A percentile compares a stretch with the other conserved stretches of the same genome.
Conservation (phyloP, 2,888 invertebrate genomes). For the Thecophora atra region DNA sequence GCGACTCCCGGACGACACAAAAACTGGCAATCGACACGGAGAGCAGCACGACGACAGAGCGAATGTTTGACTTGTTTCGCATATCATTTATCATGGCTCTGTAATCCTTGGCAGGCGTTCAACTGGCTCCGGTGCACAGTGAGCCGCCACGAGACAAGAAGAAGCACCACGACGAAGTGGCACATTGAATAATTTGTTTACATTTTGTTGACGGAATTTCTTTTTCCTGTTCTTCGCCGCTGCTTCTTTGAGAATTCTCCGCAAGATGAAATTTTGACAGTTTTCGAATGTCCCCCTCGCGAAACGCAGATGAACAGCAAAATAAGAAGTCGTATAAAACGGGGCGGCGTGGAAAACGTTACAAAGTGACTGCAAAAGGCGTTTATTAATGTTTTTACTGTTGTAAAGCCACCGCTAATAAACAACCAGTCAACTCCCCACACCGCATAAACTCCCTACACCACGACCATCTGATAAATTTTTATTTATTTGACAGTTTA, state of each 20-base stretch:
- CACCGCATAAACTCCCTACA: not conserved
- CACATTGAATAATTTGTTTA: conserved; percentile 50
- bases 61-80: conserved; percentile 33
- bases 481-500: conserved; percentile 54
- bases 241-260: not conserved
- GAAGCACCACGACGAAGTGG: conserved; percentile 32
- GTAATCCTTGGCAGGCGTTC: conserved; percentile 45
- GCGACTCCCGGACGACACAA: not conserved
- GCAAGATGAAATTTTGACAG: conserved; percentile 32
- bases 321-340: conserved; percentile 1
- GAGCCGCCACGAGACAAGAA: conserved; percentile 9
- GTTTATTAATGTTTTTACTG: conserved; percentile 36
- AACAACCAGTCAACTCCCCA: conserved; percentile 14
- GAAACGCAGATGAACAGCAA: not conserved
- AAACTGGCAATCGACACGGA: not conserved
- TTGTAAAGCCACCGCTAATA: conserved; percentile 32
- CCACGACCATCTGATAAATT: conserved; percentile 49
- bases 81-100: conserved; percentile 49
- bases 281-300: not conserved
- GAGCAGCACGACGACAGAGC: conserved; percentile 17
- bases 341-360: conserved; percentile 43
- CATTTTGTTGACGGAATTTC: conserved; percentile 25
- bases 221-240: not conserved
- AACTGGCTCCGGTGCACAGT: conserved; percentile 18
- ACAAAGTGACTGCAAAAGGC: conserved; percentile 42